These are phyloP conservation scores for Excalfactoria chinensis DNA, from an alignment of 2,113 vertebrate genomes.

Conservation along the genomic window DNA sequence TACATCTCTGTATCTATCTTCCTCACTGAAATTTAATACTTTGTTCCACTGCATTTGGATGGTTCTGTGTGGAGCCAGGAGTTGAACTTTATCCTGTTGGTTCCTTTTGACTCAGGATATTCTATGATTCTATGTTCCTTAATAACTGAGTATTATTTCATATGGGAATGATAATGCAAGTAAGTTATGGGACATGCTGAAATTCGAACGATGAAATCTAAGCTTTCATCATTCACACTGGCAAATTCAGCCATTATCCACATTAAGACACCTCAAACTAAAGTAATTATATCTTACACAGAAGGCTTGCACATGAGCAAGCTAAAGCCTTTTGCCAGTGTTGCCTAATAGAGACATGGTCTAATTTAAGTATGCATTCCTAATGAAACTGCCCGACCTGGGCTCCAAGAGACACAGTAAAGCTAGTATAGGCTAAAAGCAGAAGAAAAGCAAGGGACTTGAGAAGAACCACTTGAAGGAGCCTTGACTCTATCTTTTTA, in stretches of 20 bases:
- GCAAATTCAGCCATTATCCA: neutral
- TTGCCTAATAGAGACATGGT: neutral
- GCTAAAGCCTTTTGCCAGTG: neutral
- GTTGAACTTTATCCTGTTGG: neutral
- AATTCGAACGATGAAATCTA: neutral
- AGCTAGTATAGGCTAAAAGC: neutral
- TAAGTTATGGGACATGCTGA: accelerated
- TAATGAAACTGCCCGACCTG: neutral
- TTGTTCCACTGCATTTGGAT: neutral
- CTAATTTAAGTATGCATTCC: neutral
- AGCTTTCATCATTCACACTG: accelerated
- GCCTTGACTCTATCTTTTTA: accelerated
- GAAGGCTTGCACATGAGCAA: neutral
- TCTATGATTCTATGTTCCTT: neutral
- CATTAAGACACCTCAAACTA: neutral
- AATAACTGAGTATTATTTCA: neutral
- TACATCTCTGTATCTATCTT: neutral
- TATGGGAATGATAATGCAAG: accelerated
- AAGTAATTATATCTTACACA: neutral
- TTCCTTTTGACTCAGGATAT: neutral
- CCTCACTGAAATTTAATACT: neutral
- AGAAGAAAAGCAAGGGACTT: neutral
- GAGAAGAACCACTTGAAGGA: neutral
- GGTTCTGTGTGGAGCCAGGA: neutral
- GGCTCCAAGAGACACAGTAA: neutral